These are phyloP conservation scores for Drosophila tsacasi DNA, from an alignment of 1,140 invertebrate species.

Conservation along the genomic window DNA sequence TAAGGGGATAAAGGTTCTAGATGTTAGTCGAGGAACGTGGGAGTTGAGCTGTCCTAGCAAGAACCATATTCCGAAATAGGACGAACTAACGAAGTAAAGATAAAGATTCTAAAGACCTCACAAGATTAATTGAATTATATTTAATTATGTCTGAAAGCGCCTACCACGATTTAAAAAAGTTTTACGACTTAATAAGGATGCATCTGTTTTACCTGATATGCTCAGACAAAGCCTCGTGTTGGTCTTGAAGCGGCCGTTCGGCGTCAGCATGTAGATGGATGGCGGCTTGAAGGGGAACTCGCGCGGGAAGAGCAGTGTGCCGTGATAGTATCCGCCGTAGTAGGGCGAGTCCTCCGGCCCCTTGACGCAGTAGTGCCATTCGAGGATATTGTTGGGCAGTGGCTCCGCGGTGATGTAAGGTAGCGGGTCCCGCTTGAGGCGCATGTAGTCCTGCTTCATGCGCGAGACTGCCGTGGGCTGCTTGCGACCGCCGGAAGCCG, in stretches of 20 bases:
- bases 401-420: conserved; percentile 91
- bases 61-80: too few relatives aligned
- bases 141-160: too few relatives aligned
- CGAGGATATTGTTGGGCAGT: conserved; percentile 96
- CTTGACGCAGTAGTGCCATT: conserved; percentile 92
- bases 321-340: conserved; percentile 98
- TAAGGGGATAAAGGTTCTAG: too few relatives aligned
- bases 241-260: conserved; percentile 96
- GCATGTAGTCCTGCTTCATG: conserved; percentile 97
- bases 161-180: not conserved
- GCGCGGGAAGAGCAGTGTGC: conserved; percentile 97
- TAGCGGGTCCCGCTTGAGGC: conserved; percentile 97
- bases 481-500: conserved; percentile 69
- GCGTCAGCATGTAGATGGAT: conserved; percentile 99
- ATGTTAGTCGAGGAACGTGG: too few relatives aligned
- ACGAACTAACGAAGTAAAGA: too few relatives aligned
- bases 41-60: too few relatives aligned
- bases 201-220: conserved; percentile 88
- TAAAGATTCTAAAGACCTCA: not conserved
- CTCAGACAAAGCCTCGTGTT: conserved; percentile 97
- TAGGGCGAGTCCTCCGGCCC: conserved; percentile 97
- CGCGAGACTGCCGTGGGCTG: conserved; percentile 91
- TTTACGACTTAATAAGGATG: too few relatives aligned
- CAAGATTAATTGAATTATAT: not conserved
- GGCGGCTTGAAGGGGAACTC: conserved; percentile 99